Percentiles rank a stretch among this genome's conserved stretches.
Conservation (phyloP, 1,140 invertebrate genomes). For the Orchestia grillus region DNA sequence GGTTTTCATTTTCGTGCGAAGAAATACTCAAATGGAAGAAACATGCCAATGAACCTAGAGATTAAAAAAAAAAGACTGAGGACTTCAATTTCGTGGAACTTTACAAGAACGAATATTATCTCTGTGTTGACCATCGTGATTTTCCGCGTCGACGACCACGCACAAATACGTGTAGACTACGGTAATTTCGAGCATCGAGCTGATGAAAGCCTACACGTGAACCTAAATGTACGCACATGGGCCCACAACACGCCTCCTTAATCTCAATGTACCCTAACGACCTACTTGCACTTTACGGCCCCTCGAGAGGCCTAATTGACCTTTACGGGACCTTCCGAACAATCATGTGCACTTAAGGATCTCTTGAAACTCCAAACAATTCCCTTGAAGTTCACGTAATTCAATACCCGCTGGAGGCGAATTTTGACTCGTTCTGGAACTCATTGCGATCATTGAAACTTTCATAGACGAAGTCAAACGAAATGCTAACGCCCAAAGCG, state of each 20-base stretch:
- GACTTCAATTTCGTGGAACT: too few relatives aligned
- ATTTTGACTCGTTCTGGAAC: background rate
- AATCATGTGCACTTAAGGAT: background rate
- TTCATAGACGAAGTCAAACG: background rate
- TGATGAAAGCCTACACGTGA: background rate
- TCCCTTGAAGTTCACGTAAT: background rate
- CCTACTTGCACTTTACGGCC: background rate
- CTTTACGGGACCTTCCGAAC: background rate
- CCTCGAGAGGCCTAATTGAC: background rate
- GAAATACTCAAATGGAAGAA: too few relatives aligned
- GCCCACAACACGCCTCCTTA: background rate
- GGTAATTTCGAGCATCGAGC: background rate
- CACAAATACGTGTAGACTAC: background rate
- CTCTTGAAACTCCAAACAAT: background rate
- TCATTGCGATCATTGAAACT: background rate
- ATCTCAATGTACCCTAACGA: background rate
- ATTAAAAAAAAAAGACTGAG: too few relatives aligned
- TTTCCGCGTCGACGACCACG: too few relatives aligned
- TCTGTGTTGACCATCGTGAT: too few relatives aligned
- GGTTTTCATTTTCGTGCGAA: too few relatives aligned
- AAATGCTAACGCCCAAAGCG: background rate
- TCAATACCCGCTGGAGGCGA: background rate
- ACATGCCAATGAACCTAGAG: too few relatives aligned
- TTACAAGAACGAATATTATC: too few relatives aligned
- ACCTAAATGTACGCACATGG: background rate